Evolutionary conservation across 2,113 vertebrate species (phyloP), one percentile per base, ranked within the genome.

Genomic region (Siphamia tubifer): DNA sequence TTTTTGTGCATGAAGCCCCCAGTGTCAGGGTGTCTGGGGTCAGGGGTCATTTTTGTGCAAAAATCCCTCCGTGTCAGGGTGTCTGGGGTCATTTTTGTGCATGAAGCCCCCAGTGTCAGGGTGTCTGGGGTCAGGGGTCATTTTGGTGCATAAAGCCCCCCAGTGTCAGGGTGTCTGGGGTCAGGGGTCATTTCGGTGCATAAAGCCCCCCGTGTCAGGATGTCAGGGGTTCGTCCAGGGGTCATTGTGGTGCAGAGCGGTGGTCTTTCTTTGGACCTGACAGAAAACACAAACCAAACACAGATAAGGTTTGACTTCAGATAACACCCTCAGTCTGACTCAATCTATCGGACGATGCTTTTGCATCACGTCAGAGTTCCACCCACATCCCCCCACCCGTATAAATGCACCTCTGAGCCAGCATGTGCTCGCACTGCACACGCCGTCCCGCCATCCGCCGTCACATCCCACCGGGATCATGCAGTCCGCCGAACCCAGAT

Each of bases 251-350:
- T 60, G 1, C 40, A 51, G 6, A 15, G 19, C 12, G 25, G 12
- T 45, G 35, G 24, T 54, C 47, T 57, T 53, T 39, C 28, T 58
- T 53, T 27, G 25, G 10, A 32, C 58, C 31, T 24, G 3, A 4
- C 30, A 56, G 49, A 71, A 76, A 19, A 27, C 36, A 13, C 20
- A 90, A 89, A 76, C 67, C 81, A 87, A 89, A 85, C 57, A 89
- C 38, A 86, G 81, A 83, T 84, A 84, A 82, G 80, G 20, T 68
- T 79, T 89, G 83, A 86, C 84, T 72, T 27, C 42, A 62, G 35
- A 71, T 31, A 71, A 47, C 79, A 68, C 61, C 16, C 49, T 5
- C 4, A 32, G 5, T 10, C 35, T 61, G 52, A n/a, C 28, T 45
- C n/a, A 67, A 64, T 36, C 8, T 34, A 86, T 90, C 85, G 67